phyloP scores from a whole-genome alignment of 1,140 invertebrate genomes.

The Sitophilus oryzae region DNA sequence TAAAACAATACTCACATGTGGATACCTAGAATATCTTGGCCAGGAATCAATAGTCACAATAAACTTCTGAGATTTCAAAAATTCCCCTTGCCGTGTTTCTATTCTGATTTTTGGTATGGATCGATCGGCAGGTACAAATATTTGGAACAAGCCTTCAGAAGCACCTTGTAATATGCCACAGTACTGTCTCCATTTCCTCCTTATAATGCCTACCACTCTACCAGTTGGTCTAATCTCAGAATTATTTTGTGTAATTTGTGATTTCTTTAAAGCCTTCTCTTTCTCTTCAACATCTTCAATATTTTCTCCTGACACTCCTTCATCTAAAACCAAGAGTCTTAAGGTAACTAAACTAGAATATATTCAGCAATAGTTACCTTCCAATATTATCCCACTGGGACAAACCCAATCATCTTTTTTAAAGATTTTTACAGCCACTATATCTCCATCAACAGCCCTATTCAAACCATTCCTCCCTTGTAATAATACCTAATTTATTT shows the following conservation, averaged over 20 bases:
- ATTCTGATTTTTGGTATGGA: slow-evolving; percentile 88
- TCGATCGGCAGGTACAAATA: slow-evolving; percentile 86
- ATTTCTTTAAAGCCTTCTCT: slow-evolving; percentile 40
- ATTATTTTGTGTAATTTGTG: slow-evolving; percentile 40
- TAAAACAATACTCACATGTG: slow-evolving; percentile 48
- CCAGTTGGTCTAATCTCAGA: slow-evolving; percentile 69
- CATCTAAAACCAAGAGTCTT: slow-evolving; percentile 54
- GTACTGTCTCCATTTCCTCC: slow-evolving; percentile 93
- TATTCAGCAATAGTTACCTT: too few species aligned
- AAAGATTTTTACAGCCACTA: slow-evolving; percentile 87
- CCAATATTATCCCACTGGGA: slow-evolving; percentile 79
- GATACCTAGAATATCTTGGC: slow-evolving; percentile 79
- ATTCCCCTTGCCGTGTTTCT: slow-evolving; percentile 82
- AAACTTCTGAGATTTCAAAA: slow-evolving; percentile 76
- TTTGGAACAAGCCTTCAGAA: slow-evolving; percentile 65
- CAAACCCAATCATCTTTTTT: slow-evolving; percentile 85
- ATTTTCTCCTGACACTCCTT: slow-evolving; percentile 55
- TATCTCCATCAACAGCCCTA: slow-evolving; percentile 92
- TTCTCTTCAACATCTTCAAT: slow-evolving; percentile 60
- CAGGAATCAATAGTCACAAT: slow-evolving; percentile 90
- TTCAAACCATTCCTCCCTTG: slow-evolving; percentile 87
- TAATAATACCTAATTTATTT: slow-evolving; percentile 41
- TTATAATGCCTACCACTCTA: slow-evolving; percentile 89
- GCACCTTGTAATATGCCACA: slow-evolving; percentile 87
- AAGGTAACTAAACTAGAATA: too few species aligned